Conservation (phyloP, 2,888 invertebrate genomes). For the Agrotis clavis region DNA sequence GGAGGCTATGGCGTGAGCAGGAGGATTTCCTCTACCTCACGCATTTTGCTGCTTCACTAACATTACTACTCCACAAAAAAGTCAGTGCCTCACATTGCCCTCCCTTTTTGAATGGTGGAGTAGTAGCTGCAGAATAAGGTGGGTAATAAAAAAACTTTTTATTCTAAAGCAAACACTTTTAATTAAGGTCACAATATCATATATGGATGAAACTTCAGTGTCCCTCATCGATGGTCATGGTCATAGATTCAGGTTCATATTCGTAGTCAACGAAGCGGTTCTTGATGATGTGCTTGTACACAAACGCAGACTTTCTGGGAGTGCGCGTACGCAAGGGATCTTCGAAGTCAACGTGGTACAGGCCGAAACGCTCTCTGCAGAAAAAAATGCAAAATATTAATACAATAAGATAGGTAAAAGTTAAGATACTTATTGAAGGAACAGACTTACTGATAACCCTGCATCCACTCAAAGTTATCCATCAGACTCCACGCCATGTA, state of each 20-base stretch:
- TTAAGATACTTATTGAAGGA: background rate
- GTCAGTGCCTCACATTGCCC: no score
- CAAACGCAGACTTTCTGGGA: conserved; percentile 92
- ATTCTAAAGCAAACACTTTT: no score
- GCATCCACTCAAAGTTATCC: conserved; percentile 93
- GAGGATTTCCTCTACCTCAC: no score
- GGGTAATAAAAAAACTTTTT: no score
- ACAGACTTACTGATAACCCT: conserved; percentile 75
- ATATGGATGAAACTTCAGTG: conserved; percentile 14
- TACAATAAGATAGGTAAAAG: background rate
- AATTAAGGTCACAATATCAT: no score
- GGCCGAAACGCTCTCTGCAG: conserved; percentile 91
- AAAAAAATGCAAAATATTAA: conserved; percentile 2
- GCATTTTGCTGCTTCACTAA: no score
- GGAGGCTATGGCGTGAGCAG: no score
- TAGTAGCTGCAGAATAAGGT: no score
- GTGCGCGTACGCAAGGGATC: conserved; percentile 92
- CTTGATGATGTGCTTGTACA: conserved; percentile 90
- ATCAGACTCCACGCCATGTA: conserved; percentile 93
- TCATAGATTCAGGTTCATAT: conserved; percentile 76
- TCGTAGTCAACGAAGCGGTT: conserved; percentile 79
- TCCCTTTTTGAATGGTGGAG: no score
- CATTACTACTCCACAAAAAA: no score
- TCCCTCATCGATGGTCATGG: conserved; percentile 81
- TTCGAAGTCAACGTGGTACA: conserved; percentile 93